Base-by-base conservation (phyloP, 2,797 vertebrate genomes). In the Etheostoma perlongum region DNA sequence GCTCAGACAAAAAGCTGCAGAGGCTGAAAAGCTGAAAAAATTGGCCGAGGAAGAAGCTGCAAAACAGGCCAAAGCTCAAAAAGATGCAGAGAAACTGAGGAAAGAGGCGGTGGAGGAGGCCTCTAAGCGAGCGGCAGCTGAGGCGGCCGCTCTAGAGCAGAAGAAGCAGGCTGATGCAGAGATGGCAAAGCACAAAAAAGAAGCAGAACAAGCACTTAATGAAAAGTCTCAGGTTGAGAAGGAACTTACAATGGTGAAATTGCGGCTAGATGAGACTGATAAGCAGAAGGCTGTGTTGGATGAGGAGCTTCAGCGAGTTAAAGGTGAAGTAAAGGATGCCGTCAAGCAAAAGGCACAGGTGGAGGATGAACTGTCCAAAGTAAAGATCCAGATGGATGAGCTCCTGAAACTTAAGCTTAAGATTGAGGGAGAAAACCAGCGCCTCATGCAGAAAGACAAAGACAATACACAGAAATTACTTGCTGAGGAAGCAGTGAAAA, bases 111-210 rank as follows among this genome's bases (percentile, higher is more conserved):
- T 98, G 89, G 88, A 94, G 23, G 98, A 99, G 91, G 98, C 97
- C 0, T 90, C 92, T 0, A 96, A 93, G 72, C 85, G 97, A 52
- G 96, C 96, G 0, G 95, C 96, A 57, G 97, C 98, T 0, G 98
- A 99, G 82, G 95, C 96, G 52, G 95, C 94, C 0, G 97, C 97
- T 1, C 88, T 99, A 30, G 94, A 96, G 83, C 97, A 97, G 89
- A 99, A 98, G 87, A 89, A 96, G 78, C 92, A 96, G 40, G 98
- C 98, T 0, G 98, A 99, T 0, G 93, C 94, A 0, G 96, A 99
- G 90, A 99, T 99, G 97, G 95, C 94, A 83, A 98, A 97, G 71
- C 97, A 99, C 88, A 99, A 98, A 83, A 94, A 95, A 70, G 96
- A 97, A 0, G 97, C 97, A 0, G 97, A 97, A 82, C 95, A 97